phyloP scores from a whole-genome alignment of 1,140 invertebrate genomes.

The Drosophila persimilis region DNA sequence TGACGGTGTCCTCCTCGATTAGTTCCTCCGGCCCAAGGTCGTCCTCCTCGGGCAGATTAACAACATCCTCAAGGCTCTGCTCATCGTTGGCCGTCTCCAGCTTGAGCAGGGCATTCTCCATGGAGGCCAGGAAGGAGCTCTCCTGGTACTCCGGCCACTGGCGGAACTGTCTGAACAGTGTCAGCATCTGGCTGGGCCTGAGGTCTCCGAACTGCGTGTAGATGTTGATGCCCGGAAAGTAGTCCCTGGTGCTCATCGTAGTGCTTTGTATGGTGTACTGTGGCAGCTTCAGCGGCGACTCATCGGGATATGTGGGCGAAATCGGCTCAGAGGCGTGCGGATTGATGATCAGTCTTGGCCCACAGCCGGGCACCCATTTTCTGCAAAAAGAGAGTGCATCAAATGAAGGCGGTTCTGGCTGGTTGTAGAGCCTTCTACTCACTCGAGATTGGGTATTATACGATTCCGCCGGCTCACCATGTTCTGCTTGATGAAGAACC shows the following conservation, averaged over 20 bases:
- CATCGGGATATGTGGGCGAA: conserved; percentile 79
- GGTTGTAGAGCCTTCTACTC: conserved; percentile 45
- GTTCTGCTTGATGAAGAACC: conserved; percentile 86
- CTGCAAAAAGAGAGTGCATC: conserved; percentile 68
- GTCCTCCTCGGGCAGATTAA: conserved; percentile 71
- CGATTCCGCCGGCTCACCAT: conserved; percentile 84
- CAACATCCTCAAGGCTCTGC: conserved; percentile 55
- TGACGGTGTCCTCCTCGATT: conserved; percentile 28
- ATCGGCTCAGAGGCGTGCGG: conserved; percentile 18
- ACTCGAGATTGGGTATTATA: conserved; percentile 86
- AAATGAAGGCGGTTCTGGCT: background rate
- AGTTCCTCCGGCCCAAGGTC: conserved; percentile 58
- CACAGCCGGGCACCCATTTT: conserved; percentile 86
- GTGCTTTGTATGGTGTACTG: conserved; percentile 61
- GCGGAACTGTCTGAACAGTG: conserved; percentile 84
- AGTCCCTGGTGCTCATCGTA: conserved; percentile 61
- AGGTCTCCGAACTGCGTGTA: conserved; percentile 87
- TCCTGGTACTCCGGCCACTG: conserved; percentile 86
- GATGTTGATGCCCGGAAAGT: conserved; percentile 85
- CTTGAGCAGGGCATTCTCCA: conserved; percentile 84
- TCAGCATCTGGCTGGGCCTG: conserved; percentile 84
- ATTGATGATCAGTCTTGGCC: conserved; percentile 85
- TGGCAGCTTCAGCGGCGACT: conserved; percentile 72
- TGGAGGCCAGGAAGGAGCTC: conserved; percentile 84
- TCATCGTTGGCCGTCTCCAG: conserved; percentile 72